Percentiles rank a stretch among this genome's conserved stretches.
phyloP scores from a whole-genome alignment of 2,888 invertebrate genomes.

The Phyto melanocephala region DNA sequence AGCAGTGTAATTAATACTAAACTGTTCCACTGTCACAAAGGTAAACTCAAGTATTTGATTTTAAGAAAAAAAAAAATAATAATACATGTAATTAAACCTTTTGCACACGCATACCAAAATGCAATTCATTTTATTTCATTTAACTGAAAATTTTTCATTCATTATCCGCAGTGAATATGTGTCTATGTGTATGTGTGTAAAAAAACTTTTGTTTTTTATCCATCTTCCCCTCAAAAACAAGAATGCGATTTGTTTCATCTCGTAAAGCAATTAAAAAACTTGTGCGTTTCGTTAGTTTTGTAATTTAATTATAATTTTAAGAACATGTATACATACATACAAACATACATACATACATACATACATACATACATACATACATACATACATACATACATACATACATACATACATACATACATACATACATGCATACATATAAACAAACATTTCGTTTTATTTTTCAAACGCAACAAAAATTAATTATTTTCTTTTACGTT shows the following conservation, averaged over 20 bases:
- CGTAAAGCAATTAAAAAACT: constrained; percentile 63
- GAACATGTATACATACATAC: no score
- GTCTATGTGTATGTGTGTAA: neutral
- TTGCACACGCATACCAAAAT: neutral
- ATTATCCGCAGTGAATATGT: neutral
- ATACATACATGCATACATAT: neutral
- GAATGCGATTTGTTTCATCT: constrained; percentile 57
- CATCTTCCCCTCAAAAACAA: neutral
- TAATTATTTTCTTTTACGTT: neutral
- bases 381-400: neutral
- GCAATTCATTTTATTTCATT: constrained; percentile 33
- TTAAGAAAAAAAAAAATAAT: constrained; percentile 22
- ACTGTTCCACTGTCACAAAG: neutral
- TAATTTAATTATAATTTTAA: constrained; percentile 64
- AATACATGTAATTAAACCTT: no score
- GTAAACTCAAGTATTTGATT: constrained; percentile 13
- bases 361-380: neutral
- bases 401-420: neutral
- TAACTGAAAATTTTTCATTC: neutral
- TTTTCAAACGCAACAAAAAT: neutral
- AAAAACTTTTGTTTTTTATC: neutral
- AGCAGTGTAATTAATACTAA: no score
- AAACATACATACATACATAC: neutral
- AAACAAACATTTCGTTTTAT: neutral
- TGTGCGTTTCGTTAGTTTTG: constrained; percentile 61